These are phyloP conservation scores for Tetragonisca angustula DNA, from an alignment of 2,888 invertebrate species.

Conservation along the genomic window DNA sequence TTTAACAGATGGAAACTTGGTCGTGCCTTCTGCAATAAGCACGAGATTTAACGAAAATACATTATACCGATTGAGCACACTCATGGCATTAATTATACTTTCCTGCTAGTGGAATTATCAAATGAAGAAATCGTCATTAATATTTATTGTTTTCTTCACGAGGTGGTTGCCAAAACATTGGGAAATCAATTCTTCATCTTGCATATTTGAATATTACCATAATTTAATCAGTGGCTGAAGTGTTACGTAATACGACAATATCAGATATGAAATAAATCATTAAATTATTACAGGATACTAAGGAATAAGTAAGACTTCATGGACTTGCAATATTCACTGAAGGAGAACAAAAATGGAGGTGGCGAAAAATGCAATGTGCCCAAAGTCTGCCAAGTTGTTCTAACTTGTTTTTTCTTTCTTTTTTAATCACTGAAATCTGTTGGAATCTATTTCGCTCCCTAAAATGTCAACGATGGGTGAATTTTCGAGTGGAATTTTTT, in stretches of 20 bases:
- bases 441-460: too few species aligned
- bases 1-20: not conserved
- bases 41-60: not conserved
- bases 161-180: not conserved
- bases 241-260: too few species aligned
- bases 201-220: not conserved
- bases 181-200: not conserved
- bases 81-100: slow-evolving; percentile 38
- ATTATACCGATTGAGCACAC: slow-evolving; percentile 11
- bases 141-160: slow-evolving; percentile 34
- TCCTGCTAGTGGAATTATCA: slow-evolving; percentile 2
- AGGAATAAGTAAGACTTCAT: too few species aligned
- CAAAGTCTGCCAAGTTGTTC: too few species aligned
- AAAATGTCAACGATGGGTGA: not conserved
- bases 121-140: slow-evolving; percentile 25
- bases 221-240: too few species aligned
- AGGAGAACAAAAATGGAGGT: too few species aligned
- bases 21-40: not conserved
- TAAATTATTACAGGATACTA: too few species aligned
- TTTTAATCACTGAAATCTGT: not conserved
- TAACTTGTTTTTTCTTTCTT: not conserved
- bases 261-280: too few species aligned
- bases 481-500: slow-evolving; percentile 4
- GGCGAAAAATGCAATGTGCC: too few species aligned
- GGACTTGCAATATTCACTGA: too few species aligned